Conservation (phyloP, 2,797 vertebrate genomes). For the Urosaurus nigricauda region DNA sequence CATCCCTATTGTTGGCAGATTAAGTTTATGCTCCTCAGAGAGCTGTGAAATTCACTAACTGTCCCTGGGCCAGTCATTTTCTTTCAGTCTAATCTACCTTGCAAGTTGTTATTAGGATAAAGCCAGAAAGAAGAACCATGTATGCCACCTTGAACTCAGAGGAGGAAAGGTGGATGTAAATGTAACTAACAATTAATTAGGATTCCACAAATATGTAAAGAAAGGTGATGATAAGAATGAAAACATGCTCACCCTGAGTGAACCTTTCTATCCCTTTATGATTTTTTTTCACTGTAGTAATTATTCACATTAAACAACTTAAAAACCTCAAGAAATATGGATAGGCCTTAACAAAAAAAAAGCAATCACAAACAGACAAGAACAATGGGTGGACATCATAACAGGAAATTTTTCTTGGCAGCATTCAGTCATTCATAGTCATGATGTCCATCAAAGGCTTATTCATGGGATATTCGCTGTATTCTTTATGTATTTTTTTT, state of each 20-base stretch:
- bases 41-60: neutral
- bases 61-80: neutral
- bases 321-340: neutral
- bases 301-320: neutral
- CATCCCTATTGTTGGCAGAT: neutral
- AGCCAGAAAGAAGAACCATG: neutral
- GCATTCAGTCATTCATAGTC: neutral
- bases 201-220: neutral
- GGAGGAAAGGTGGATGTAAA: too few relatives aligned
- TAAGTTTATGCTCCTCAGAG: neutral
- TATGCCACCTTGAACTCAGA: too few relatives aligned
- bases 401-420: too few relatives aligned
- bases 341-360: neutral
- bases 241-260: neutral
- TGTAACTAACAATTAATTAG: neutral
- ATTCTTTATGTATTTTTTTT: neutral
- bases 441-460: neutral
- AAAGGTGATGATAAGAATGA: neutral
- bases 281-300: neutral
- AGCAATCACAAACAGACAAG: neutral
- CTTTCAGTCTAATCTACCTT: neutral
- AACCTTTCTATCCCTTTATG: neutral
- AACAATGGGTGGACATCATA: too few relatives aligned
- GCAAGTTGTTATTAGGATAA: neutral
- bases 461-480: neutral